Conservation (phyloP, 2,888 invertebrate species). For the Cryptocheilus praepositus region DNA sequence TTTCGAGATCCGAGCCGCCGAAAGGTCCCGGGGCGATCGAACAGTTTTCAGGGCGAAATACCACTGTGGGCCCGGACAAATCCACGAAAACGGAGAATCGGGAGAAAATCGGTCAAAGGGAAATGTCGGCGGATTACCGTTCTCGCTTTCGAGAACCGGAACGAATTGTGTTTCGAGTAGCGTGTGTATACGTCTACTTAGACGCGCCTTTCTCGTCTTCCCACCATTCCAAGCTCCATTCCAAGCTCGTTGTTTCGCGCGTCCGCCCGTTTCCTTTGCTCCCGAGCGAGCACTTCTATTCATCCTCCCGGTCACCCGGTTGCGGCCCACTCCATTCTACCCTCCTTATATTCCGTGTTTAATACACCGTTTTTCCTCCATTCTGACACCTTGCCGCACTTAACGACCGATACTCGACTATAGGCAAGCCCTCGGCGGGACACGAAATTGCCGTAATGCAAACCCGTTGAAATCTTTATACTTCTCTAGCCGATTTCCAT, state of each 20-base stretch:
- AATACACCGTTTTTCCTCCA: conserved; percentile 22
- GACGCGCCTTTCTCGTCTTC: background rate
- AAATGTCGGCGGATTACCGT: conserved; percentile 62
- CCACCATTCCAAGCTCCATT: too few species aligned
- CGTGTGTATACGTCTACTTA: conserved; percentile 36
- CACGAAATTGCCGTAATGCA: too few species aligned
- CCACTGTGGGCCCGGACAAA: too few species aligned
- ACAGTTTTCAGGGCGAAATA: conserved; percentile 27
- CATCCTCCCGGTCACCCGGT: conserved; percentile 13
- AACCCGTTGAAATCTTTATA: background rate
- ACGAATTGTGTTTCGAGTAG: conserved; percentile 62
- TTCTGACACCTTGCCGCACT: conserved; percentile 10
- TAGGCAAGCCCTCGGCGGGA: too few species aligned
- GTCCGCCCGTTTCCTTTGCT: conserved; percentile 13
- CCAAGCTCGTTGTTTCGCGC: background rate
- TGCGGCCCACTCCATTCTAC: conserved; percentile 9
- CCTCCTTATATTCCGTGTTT: conserved; percentile 14
- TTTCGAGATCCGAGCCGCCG: conserved; percentile 36
- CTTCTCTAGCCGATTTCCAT: conserved; percentile 1
- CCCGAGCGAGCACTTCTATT: conserved; percentile 5
- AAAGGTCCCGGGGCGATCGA: conserved; percentile 30
- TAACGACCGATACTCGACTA: background rate
- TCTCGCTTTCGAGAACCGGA: conserved; percentile 54
- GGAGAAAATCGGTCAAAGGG: conserved; percentile 35
- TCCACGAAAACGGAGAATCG: conserved; percentile 5